These are phyloP conservation scores for Rhynchotus rufescens DNA, from an alignment of 2,797 vertebrate genomes.

Conservation along the genomic window DNA sequence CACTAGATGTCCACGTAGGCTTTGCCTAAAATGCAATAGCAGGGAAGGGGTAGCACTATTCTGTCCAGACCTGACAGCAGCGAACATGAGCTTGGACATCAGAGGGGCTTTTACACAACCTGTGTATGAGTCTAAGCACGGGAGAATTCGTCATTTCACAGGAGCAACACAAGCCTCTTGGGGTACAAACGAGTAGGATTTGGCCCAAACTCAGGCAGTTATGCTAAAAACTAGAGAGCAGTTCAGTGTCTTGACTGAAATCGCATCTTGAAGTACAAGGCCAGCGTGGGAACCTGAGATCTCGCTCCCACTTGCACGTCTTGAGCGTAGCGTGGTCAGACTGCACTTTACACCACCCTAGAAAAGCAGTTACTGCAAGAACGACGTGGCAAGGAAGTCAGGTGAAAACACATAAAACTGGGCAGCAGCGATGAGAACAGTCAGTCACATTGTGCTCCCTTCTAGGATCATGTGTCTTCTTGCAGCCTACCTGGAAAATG, in stretches of 20 bases:
- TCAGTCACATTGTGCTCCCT: background rate
- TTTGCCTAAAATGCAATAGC: background rate
- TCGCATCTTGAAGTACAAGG: background rate
- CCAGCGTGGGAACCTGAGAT: background rate
- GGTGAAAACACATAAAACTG: background rate
- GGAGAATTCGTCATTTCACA: background rate
- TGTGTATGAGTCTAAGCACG: background rate
- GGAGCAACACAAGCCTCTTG: no score
- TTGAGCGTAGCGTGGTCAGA: no score
- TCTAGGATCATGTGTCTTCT: background rate
- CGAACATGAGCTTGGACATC: background rate
- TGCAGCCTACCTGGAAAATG: no score
- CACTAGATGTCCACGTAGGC: no score
- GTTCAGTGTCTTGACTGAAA: background rate
- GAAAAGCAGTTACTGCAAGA: background rate
- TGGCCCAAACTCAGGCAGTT: background rate
- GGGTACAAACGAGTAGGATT: no score
- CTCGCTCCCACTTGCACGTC: background rate
- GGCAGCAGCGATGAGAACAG: background rate
- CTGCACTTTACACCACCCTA: background rate
- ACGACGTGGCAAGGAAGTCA: background rate
- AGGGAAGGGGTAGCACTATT: no score
- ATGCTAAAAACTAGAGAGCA: background rate
- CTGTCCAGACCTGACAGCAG: background rate
- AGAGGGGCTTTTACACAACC: background rate